A percentile compares a stretch with the other conserved stretches of the same genome.
Conservation (phyloP, 2,888 invertebrate species). For the Stegophylla sp. region DNA sequence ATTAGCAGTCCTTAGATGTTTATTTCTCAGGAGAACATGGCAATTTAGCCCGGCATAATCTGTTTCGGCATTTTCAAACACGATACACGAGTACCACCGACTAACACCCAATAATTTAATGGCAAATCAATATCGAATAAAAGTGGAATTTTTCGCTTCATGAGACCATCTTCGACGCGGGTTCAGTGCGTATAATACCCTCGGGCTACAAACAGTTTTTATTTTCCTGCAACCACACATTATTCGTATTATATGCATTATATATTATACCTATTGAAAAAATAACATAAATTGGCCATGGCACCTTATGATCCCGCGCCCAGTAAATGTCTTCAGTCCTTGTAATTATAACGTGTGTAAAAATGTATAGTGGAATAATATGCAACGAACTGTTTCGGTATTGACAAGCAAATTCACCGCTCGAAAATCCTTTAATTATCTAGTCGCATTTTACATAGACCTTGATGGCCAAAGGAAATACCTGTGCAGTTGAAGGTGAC, state of each 20-base stretch:
- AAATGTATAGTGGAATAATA: neutral
- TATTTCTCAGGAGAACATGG: neutral
- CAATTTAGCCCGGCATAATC: neutral
- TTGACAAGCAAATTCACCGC: neutral
- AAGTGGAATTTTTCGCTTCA: neutral
- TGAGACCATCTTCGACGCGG: neutral
- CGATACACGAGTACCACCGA: neutral
- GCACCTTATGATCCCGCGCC: slow-evolving; percentile 10
- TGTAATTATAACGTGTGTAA: slow-evolving; percentile 14
- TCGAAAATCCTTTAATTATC: slow-evolving; percentile 2
- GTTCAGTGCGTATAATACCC: neutral
- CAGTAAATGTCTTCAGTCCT: neutral
- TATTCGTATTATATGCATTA: neutral
- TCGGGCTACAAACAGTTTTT: neutral
- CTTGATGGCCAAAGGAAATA: neutral
- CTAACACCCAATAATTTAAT: slow-evolving; percentile 14
- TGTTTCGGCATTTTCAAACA: neutral
- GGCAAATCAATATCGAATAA: slow-evolving; percentile 25
- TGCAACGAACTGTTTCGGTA: neutral
- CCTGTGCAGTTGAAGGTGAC: slow-evolving; percentile 9
- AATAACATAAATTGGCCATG: neutral
- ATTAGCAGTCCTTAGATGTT: neutral
- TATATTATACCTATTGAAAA: neutral
- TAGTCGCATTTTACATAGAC: neutral
- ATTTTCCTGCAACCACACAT: neutral